Percentiles rank a stretch among this genome's conserved stretches.
These are phyloP conservation scores for Manduca sexta DNA, from an alignment of 1,140 invertebrate species.

Conservation along the genomic window DNA sequence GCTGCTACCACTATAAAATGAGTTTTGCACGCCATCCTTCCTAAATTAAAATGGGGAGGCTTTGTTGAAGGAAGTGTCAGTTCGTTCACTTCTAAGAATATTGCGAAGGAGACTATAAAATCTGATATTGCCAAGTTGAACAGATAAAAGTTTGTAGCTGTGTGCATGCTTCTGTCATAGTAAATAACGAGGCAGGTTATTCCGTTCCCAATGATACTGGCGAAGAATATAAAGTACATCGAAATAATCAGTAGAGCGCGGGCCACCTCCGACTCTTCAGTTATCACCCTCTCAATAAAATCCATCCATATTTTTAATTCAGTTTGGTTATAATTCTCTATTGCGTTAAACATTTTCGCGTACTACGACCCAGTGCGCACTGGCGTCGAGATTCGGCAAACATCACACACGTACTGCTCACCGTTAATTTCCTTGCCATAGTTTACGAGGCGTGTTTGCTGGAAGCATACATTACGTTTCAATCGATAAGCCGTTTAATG, in stretches of 20 bases:
- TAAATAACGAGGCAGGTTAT: conserved; percentile 89
- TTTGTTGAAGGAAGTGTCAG: conserved; percentile 15
- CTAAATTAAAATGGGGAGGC: conserved; percentile 14
- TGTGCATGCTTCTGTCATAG: conserved; percentile 86
- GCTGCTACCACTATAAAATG: conserved; percentile 39
- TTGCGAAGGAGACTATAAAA: too few species aligned
- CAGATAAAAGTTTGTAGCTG: too few species aligned
- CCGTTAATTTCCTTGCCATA: too few species aligned
- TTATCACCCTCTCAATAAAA: conserved; percentile 20
- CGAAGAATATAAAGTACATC: conserved; percentile 84
- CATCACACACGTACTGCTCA: too few species aligned
- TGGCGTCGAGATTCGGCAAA: too few species aligned
- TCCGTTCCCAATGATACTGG: conserved; percentile 86
- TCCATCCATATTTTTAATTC: conserved; percentile 26
- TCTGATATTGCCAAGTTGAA: conserved; percentile 91
- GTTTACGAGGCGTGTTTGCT: too few species aligned
- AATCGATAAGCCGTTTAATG: too few species aligned
- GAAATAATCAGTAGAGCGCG: conserved; percentile 18
- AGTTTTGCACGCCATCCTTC: conserved; percentile 35
- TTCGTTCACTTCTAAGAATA: too few species aligned
- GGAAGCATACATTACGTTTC: too few species aligned
- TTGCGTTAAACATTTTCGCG: too few species aligned
- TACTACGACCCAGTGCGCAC: too few species aligned
- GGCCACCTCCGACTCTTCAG: conserved; percentile 18
- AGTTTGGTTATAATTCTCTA: conserved; percentile 12